These are phyloP conservation scores for Muraenolepis orangiensis DNA, from an alignment of 2,797 vertebrate genomes.

Conservation along the genomic window DNA sequence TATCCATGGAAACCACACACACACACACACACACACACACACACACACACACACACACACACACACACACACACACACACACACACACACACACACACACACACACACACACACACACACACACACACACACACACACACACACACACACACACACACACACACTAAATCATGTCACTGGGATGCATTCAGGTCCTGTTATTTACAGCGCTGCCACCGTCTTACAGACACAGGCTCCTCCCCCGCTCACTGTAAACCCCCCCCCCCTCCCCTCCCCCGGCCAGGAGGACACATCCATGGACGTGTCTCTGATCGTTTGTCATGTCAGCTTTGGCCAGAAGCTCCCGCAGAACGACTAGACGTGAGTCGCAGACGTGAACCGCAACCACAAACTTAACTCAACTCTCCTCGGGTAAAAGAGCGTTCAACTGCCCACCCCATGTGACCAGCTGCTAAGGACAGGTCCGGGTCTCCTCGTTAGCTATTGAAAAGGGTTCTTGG, in stretches of 20 bases:
- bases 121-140: constrained; percentile 2
- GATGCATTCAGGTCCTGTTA: constrained; percentile 4
- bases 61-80: too few relatives aligned
- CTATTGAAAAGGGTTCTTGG: neutral
- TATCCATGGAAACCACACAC: constrained; percentile 44
- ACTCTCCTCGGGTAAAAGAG: neutral
- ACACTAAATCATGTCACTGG: constrained; percentile 33
- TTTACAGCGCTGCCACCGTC: constrained; percentile 28
- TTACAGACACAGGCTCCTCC: constrained; percentile 23
- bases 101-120: constrained; percentile 31
- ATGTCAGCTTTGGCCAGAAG: neutral
- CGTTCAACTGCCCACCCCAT: neutral
- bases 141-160: constrained; percentile 6
- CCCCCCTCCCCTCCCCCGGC: neutral
- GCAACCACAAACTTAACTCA: neutral
- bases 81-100: constrained; percentile 21
- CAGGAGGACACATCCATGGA: neutral
- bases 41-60: constrained; percentile 14
- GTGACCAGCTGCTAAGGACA: too few relatives aligned
- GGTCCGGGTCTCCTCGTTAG: too few relatives aligned
- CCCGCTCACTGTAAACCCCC: neutral
- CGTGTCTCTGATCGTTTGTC: too few relatives aligned
- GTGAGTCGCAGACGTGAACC: neutral
- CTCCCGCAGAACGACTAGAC: neutral
- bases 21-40: constrained; percentile 29